Conservation (phyloP, 2,888 invertebrate species). For the Strigamia transsilvanica region DNA sequence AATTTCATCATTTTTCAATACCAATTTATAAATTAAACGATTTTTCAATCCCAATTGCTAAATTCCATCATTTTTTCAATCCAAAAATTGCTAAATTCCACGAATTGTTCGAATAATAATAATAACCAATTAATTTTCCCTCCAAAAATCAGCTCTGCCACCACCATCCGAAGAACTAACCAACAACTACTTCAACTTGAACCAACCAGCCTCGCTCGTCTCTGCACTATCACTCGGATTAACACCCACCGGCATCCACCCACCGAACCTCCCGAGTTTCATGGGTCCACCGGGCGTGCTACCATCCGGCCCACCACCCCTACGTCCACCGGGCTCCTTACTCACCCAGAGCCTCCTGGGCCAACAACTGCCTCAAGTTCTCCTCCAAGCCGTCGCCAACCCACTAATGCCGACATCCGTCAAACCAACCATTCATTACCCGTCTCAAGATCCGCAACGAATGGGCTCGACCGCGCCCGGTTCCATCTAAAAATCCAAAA, state of each 20-base stretch:
- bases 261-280: constrained; percentile 50
- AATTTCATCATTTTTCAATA: too few species aligned
- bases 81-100: too few species aligned
- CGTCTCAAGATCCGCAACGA: constrained; percentile 95
- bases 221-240: constrained; percentile 55
- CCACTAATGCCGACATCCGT: constrained; percentile 68
- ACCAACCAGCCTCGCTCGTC: constrained; percentile 60
- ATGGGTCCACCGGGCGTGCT: constrained; percentile 64
- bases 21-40: neutral
- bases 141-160: constrained; percentile 68
- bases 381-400: constrained; percentile 66
- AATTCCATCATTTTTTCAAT: too few species aligned
- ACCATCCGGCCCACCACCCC: constrained; percentile 64
- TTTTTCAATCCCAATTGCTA: neutral
- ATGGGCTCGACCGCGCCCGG: constrained; percentile 73
- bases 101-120: too few species aligned
- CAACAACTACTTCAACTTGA: constrained; percentile 74
- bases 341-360: neutral
- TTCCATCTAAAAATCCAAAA: constrained; percentile 14
- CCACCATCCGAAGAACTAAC: constrained; percentile 70
- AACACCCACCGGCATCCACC: constrained; percentile 51
- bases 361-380: constrained; percentile 66
- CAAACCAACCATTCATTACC: constrained; percentile 80
- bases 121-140: neutral
- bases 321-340: constrained; percentile 62